Evolutionary conservation across 30 jellyfish, hydroid and myxozoan species (phyloP), one percentile per base, ranked within the genome.

Genomic region (Kudoa iwatai): DNA sequence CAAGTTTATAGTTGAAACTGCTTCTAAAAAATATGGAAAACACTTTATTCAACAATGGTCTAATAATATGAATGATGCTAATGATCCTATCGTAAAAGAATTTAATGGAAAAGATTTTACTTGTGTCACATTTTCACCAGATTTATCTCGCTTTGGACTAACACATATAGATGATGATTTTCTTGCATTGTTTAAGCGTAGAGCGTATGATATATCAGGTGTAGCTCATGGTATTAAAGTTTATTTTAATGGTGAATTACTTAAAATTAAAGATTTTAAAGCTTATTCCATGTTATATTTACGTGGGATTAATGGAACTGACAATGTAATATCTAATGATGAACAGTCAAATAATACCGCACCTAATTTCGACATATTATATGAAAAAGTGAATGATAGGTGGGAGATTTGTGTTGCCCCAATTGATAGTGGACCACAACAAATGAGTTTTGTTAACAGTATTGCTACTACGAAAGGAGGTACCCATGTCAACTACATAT

Each of bases 391-490:
- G 30, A 62, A 53, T 39, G 58, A 63, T 14, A 34, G 96, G 34
- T 79, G 96, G 96, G 96, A 79, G 30, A 44, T 79, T 9, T 79
- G 96, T 79, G 89, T 63, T 6, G 62, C 88, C 9, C 83, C 62
- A 21, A 62, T 85, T 48, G 87, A 63, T 10, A 52, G 52, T 79
- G 96, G 88, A 17, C 62, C 62, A 33, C 96, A 79, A 42, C 96
- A 79, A 43, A 53, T 87, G 24, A 62, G 88, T 47, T 79, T 79
- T 52, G 96, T 79, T 0, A 79, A 79, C 82, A 79, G 88, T 50
- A 79, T 79, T 51, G 96, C 96, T 2, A 79, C 96, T 7, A 79
- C 96, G 0, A 79, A 79, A 88, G 96, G 96, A 19, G 96, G 96
- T 13, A 44, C 86, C 2, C 96, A 79, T 40, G 50, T 65, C 18